These are phyloP conservation scores for Orthosia gothica DNA, from an alignment of 2,888 invertebrate species.

Conservation along the genomic window DNA sequence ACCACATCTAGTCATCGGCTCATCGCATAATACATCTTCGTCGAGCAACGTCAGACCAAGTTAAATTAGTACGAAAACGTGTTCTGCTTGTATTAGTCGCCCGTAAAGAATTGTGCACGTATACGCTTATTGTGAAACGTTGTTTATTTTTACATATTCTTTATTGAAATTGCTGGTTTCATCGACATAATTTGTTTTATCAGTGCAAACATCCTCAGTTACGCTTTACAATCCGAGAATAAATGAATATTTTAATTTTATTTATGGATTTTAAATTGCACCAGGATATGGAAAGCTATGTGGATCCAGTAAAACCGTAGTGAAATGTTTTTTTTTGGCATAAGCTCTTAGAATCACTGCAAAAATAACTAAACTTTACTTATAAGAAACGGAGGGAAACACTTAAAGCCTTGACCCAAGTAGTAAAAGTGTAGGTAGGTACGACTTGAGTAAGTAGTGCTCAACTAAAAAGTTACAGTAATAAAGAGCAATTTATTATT, in stretches of 20 bases:
- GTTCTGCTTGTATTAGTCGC: constrained; percentile 80
- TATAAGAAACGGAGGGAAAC: background rate
- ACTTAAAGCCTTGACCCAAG: background rate
- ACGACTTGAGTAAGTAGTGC: background rate
- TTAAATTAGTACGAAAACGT: constrained; percentile 84
- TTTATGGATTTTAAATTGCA: constrained; percentile 21
- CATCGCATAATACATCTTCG: constrained; percentile 57
- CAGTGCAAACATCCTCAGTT: constrained; percentile 22
- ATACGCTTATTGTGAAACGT: constrained; percentile 72
- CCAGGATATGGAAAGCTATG: background rate
- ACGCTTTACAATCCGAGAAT: constrained; percentile 23
- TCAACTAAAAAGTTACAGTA: background rate
- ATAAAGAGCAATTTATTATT: too few species aligned
- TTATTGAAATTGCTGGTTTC: constrained; percentile 49
- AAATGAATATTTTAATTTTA: constrained; percentile 30
- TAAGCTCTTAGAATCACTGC: background rate
- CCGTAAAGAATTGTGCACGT: constrained; percentile 73
- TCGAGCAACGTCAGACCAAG: constrained; percentile 75
- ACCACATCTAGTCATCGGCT: constrained; percentile 55
- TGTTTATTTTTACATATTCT: constrained; percentile 65
- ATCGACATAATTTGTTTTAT: constrained; percentile 37
- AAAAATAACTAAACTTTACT: background rate
- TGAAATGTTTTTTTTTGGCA: background rate
- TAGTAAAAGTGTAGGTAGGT: background rate
- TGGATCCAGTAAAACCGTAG: background rate